Base-by-base conservation (phyloP, 2,113 vertebrate genomes). In the Gobius niger region DNA sequence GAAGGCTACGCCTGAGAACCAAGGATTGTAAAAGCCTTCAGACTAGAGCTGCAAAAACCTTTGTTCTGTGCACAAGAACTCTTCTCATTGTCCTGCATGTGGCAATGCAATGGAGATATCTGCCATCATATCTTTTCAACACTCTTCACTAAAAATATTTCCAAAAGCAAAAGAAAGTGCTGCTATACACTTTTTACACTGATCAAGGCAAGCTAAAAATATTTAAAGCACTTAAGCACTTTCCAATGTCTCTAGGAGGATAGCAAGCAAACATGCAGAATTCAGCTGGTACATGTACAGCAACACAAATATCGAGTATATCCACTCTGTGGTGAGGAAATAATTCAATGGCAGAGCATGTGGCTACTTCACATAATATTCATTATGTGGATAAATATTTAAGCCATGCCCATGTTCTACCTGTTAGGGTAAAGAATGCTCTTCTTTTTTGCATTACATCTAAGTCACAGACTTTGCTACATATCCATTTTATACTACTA, bases 381-480 rank as follows among this genome's bases (percentile, higher is more conserved):
- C 85, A 70, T 83, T 84, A 83, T 85, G 84, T 90, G 82, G 87
- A 60, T 42, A 14, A n/a, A 81, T 81, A 81, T 85, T 78, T 68
- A 66, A 81, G 81, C 84, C 86, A 47, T 78, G 72, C 74, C 64
- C 72, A 47, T 76, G 75, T 82, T 67, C 79, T 76, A 59, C 75
- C 52, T 70, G 24, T 68, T 9, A 53, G 76, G 61, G 70, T 82
- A 73, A 72, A 75, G 72, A 74, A 71, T 88, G 68, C 71, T 65
- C 77, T 56, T 74, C 65, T 79, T 84, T 82, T 92, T 92, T 92
- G 92, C 88, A 92, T 92, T 90, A 89, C 87, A 89, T 91, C 90
- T 80, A 93, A 91, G 91, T 92, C 91, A 86, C 77, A 69, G 90
- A 92, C 91, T 93, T 83, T 94, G 93, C 93, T 94, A 94, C 93